Evolutionary conservation across 2,113 vertebrate species (phyloP).

Genomic region (Phylloscopus trochiloides): DNA sequence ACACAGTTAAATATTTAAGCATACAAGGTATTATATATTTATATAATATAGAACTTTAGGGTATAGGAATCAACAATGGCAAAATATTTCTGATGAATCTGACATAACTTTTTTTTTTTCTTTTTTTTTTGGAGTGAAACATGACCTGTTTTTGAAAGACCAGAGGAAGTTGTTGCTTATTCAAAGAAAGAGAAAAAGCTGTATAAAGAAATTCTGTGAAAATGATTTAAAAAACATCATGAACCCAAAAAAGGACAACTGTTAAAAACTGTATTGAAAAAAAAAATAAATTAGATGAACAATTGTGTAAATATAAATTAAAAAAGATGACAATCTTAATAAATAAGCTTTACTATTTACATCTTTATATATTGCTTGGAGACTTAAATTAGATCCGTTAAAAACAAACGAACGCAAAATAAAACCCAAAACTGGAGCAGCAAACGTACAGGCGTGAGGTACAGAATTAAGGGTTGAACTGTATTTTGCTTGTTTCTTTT

Average conservation of each 20-base stretch:
- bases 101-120: constrained; percentile 56
- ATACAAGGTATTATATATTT: constrained; percentile 85
- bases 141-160: constrained; percentile 77
- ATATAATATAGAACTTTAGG: constrained; percentile 85
- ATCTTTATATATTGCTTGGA: constrained; percentile 95
- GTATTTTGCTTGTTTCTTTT: constrained; percentile 72
- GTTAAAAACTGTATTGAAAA: constrained; percentile 92
- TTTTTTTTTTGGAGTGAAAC: constrained; percentile 58
- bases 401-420: constrained; percentile 80
- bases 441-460: constrained; percentile 97
- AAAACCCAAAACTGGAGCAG: constrained; percentile 92
- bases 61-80: constrained; percentile 83
- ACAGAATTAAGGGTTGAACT: constrained; percentile 86
- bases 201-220: constrained; percentile 75
- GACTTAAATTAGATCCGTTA: constrained; percentile 89
- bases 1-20: constrained; percentile 75
- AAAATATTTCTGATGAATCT: constrained; percentile 81
- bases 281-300: constrained; percentile 98
- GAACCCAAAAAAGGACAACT: constrained; percentile 78
- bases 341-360: constrained; percentile 99
- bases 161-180: constrained; percentile 58
- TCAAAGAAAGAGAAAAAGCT: constrained; percentile 61
- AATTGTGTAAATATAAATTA: constrained; percentile 99
- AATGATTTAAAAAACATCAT: constrained; percentile 66
- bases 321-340: constrained; percentile 99